phyloP scores from a whole-genome alignment of 2,888 invertebrate species.

The Anagyrus pseudococci region DNA sequence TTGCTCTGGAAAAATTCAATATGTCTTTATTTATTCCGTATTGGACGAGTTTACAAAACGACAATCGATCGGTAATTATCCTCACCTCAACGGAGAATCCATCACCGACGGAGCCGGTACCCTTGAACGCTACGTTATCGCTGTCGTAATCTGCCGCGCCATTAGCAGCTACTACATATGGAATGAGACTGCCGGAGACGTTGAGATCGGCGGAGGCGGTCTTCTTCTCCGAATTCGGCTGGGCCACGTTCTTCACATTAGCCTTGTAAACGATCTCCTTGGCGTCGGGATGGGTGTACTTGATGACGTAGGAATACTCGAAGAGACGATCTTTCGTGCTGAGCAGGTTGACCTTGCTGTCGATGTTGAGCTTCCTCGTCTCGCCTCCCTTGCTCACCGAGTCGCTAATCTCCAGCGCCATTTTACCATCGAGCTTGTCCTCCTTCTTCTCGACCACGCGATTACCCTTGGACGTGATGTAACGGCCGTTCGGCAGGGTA shows the following conservation, averaged over 20 bases:
- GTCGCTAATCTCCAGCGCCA: conserved; percentile 53
- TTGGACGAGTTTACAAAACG: too few relatives aligned
- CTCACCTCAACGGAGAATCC: conserved; percentile 48
- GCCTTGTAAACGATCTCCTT: conserved; percentile 61
- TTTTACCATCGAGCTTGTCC: conserved; percentile 39
- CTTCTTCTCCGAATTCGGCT: conserved; percentile 45
- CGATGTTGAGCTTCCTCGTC: conserved; percentile 60
- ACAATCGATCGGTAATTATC: too few relatives aligned
- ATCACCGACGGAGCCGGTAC: conserved; percentile 47
- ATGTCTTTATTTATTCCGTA: too few relatives aligned
- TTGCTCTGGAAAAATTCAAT: conserved; percentile 42
- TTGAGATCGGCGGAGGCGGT: conserved; percentile 46
- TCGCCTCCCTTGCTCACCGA: conserved; percentile 60
- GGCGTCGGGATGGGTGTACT: conserved; percentile 63
- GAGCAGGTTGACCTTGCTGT: conserved; percentile 57
- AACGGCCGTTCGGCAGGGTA: conserved; percentile 64
- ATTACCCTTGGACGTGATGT: conserved; percentile 60
- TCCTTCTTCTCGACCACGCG: conserved; percentile 50
- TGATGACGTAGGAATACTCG: conserved; percentile 57
- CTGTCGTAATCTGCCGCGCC: conserved; percentile 37
- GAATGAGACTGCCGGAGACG: conserved; percentile 43
- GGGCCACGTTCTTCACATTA: conserved; percentile 57
- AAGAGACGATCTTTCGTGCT: conserved; percentile 61
- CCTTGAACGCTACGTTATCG: conserved; percentile 39
- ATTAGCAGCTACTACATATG: conserved; percentile 43